Base-by-base conservation (phyloP, 2,113 vertebrate genomes). In the Balaeniceps rex region DNA sequence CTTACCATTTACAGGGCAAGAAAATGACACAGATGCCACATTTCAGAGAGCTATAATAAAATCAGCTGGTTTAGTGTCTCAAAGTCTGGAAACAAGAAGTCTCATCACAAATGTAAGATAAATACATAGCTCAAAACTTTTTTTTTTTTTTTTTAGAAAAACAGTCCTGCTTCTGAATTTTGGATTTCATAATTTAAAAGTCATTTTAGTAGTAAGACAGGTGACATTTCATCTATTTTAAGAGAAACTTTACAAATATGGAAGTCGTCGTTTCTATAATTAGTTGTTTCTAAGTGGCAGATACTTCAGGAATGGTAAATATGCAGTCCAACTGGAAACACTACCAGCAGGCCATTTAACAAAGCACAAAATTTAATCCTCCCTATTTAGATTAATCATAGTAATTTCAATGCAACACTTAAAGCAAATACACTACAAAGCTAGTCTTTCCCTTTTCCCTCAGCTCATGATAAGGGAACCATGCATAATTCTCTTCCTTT, bases 201-300 rank as follows among this genome's bases (percentile, higher is more conserved):
- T 60, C 4, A 23, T 47, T 70, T 90, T 49, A 94, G 51, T 64
- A 94, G 42, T 49, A 83, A 83, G 55, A 86, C 66, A 57, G 84
- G 82, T 89, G 79, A 92, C 34, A 90, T 76, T 93, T 94, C 44
- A 57, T 40, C 83, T 91, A 92, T 96, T 97, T 97, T 91, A 93
- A 97, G 87, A 94, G 19, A 83, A 93, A 91, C 84, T 81, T 87
- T 49, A 81, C 82, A 95, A 97, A 96, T 78, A 91, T 88, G 88
- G 88, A 95, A 93, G 86, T 58, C 70, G 93, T 79, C 91, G 88
- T 93, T 94, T 91, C 93, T 97, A 97, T 94, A 96, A 93, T 95
- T 95, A 96, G 91, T 38, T 77, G 70, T 88, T 93, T 74, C 60
- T 81, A 95, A 90, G 84, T 71, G 85, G 94, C 89, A 91, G 76